Conservation (phyloP, 2,888 invertebrate species). For the Sphaerophoria taeniata region DNA sequence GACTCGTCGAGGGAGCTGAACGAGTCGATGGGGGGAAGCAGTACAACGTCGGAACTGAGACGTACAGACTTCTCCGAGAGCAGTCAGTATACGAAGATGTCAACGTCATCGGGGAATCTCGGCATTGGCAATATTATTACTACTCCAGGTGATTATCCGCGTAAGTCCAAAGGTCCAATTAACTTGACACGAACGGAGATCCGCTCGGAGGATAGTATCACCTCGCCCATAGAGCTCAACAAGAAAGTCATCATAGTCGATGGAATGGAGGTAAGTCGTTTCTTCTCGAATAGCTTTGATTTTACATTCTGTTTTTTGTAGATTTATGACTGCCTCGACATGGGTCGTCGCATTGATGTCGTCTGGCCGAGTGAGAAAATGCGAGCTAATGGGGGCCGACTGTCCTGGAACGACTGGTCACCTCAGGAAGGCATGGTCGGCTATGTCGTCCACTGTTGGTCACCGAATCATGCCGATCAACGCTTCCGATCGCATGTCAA, state of each 20-base stretch:
- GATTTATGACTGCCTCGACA: slow-evolving; percentile 95
- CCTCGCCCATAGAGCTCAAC: slow-evolving; percentile 80
- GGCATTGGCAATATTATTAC: slow-evolving; percentile 81
- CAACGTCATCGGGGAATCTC: slow-evolving; percentile 80
- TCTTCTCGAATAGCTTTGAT: not conserved
- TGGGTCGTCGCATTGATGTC: slow-evolving; percentile 95
- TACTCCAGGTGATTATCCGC: slow-evolving; percentile 81
- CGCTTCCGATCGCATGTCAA: slow-evolving; percentile 95
- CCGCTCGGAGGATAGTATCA: slow-evolving; percentile 63
- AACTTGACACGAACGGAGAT: slow-evolving; percentile 76
- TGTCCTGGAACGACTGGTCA: slow-evolving; percentile 95
- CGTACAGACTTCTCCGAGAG: slow-evolving; percentile 65
- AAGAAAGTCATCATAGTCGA: slow-evolving; percentile 83
- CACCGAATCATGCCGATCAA: slow-evolving; percentile 95
- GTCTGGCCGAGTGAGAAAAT: slow-evolving; percentile 97
- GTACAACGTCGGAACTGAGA: slow-evolving; percentile 64
- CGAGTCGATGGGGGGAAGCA: slow-evolving; percentile 67
- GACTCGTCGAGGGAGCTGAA: slow-evolving; percentile 59
- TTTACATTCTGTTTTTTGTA: slow-evolving; percentile 76
- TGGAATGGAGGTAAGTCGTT: slow-evolving; percentile 80
- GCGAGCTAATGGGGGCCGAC: slow-evolving; percentile 93
- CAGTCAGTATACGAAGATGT: slow-evolving; percentile 77
- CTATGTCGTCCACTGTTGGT: slow-evolving; percentile 96
- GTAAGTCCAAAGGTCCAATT: slow-evolving; percentile 81
- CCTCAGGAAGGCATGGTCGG: slow-evolving; percentile 97